Percentiles rank a stretch among this genome's conserved stretches.
Evolutionary conservation across 2,113 vertebrate species (phyloP).

Genomic region (Picathartes gymnocephalus): DNA sequence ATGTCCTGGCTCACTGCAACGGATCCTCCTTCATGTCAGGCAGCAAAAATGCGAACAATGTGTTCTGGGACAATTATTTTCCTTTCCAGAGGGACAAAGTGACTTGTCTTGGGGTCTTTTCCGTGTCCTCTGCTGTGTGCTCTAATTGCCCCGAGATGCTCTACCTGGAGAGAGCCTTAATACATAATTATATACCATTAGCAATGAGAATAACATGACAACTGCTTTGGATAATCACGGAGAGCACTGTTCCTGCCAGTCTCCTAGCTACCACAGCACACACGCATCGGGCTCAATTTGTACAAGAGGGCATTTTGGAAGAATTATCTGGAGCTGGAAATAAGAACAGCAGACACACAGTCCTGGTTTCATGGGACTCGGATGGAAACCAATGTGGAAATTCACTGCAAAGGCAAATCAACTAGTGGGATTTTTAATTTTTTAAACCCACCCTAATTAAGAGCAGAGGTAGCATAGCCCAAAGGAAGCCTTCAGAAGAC

Average conservation of each 20-base stretch:
- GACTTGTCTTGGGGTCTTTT: constrained; percentile 12
- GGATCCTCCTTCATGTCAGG: background rate
- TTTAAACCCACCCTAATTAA: background rate
- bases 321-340: background rate
- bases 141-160: constrained; percentile 39
- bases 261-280: constrained; percentile 49
- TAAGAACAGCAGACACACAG: background rate
- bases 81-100: constrained; percentile 31
- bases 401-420: background rate
- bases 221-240: constrained; percentile 41
- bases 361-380: background rate
- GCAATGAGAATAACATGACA: constrained; percentile 34
- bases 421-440: background rate
- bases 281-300: background rate
- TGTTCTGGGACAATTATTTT: constrained; percentile 42
- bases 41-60: constrained; percentile 7
- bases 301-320: constrained; percentile 1
- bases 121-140: background rate
- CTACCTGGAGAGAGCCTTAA: constrained; percentile 53
- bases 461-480: background rate
- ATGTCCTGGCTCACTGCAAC: background rate
- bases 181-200: constrained; percentile 32
- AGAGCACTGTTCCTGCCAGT: constrained; percentile 44
- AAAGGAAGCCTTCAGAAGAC: background rate
- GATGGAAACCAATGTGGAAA: background rate